Evolutionary conservation across 2,113 vertebrate genomes (phyloP).

Genomic region (Acinonyx jubatus): DNA sequence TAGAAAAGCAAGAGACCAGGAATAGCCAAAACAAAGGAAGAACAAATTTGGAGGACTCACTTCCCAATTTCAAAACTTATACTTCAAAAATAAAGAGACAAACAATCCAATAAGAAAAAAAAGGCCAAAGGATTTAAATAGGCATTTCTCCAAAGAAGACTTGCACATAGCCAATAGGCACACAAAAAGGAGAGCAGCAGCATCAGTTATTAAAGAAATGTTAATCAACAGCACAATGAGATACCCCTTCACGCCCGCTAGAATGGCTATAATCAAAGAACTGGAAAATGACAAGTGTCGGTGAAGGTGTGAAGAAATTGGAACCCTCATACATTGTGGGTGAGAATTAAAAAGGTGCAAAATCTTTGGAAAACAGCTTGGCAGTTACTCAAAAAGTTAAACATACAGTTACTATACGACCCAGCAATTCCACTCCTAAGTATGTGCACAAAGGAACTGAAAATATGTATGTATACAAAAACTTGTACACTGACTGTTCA

Average conservation of each 20-base stretch:
- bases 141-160: conserved; percentile 30
- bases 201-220: background rate
- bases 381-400: conserved; percentile 30
- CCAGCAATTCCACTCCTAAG: background rate
- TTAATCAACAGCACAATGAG: background rate
- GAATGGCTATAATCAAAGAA: background rate
- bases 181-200: background rate
- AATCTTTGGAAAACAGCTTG: background rate
- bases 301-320: background rate
- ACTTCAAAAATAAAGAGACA: background rate
- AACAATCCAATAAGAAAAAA: background rate
- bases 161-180: background rate
- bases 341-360: background rate
- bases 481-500: background rate
- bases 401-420: background rate
- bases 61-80: background rate
- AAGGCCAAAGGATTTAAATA: background rate
- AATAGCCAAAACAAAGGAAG: background rate
- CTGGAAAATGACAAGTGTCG: background rate
- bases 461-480: conserved; percentile 21
- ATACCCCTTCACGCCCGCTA: background rate
- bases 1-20: background rate
- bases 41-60: background rate
- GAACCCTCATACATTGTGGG: background rate
- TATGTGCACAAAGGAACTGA: background rate